Evolutionary conservation across 1,140 invertebrate species (phyloP).

Genomic region (Polypedilum pembai): DNA sequence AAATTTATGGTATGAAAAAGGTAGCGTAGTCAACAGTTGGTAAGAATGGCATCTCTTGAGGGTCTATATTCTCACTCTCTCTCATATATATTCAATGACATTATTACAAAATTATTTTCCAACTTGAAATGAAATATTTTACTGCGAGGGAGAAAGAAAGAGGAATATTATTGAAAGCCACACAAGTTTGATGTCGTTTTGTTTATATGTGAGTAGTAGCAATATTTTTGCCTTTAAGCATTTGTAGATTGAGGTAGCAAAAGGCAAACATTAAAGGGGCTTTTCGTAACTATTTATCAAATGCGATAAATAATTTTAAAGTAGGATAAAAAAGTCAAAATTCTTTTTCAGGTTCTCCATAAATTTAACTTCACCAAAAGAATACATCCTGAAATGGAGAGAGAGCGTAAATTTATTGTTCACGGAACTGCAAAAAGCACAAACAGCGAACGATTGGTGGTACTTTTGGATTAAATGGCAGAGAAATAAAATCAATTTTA

Average conservation of each 20-base stretch:
- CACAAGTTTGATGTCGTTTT: slow-evolving; percentile 1
- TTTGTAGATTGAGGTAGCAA: not conserved
- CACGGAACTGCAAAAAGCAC: not conserved
- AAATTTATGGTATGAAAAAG: not conserved
- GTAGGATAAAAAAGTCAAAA: not conserved
- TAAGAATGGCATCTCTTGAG: slow-evolving; percentile 7
- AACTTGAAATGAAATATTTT: slow-evolving; percentile 14
- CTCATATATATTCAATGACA: slow-evolving; percentile 10
- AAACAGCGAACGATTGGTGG: slow-evolving; percentile 17
- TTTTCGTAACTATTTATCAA: not conserved
- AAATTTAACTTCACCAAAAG: not conserved
- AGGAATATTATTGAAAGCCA: not conserved
- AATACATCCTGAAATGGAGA: not conserved
- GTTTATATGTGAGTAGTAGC: not conserved
- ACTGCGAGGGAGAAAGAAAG: not conserved
- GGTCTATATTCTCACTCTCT: not conserved
- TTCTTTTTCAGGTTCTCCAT: not conserved
- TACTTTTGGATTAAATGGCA: not conserved
- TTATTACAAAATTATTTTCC: slow-evolving; percentile 27
- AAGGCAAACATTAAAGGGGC: not conserved
- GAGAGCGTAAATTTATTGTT: slow-evolving; percentile 22
- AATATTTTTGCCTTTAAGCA: not conserved
- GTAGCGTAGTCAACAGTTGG: slow-evolving; percentile 15
- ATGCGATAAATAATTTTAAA: too few relatives aligned
- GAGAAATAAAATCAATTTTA: too few relatives aligned